These are phyloP conservation scores for Cyprinodon tularosa DNA, from an alignment of 2,113 vertebrate genomes.

Conservation along the genomic window DNA sequence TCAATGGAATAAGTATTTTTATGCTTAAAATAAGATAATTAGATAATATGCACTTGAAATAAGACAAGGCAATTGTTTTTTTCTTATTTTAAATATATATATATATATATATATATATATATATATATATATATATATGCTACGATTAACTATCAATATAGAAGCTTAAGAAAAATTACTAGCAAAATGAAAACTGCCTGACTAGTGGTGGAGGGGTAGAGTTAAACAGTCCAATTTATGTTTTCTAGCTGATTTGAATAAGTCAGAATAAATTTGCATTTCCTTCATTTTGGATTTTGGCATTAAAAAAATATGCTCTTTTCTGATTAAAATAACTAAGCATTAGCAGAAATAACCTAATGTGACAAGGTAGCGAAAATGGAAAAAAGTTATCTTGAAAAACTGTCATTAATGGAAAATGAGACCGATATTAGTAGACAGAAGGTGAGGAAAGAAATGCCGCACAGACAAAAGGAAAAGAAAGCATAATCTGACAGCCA, in stretches of 20 bases:
- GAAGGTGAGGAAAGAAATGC: conserved; percentile 3
- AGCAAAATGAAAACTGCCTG: too few relatives aligned
- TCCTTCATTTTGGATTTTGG: conserved; percentile 11
- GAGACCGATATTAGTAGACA: conserved; percentile 10
- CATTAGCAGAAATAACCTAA: conserved; percentile 8
- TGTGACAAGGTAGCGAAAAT: background rate
- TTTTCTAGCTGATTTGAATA: conserved; percentile 27
- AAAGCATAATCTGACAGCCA: conserved; percentile 22
- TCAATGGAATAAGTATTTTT: too few relatives aligned
- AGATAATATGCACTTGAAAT: too few relatives aligned
- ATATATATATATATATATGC: too few relatives aligned
- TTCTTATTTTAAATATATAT: too few relatives aligned
- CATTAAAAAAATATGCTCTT: conserved; percentile 18
- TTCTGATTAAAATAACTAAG: conserved; percentile 29
- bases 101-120: too few relatives aligned
- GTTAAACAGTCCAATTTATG: conserved; percentile 1
- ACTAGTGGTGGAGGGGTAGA: background rate
- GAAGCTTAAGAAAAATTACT: background rate
- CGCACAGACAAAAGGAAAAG: conserved; percentile 3
- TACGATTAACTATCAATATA: too few relatives aligned
- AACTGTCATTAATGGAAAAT: background rate
- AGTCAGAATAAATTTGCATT: conserved; percentile 22
- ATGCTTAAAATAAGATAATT: too few relatives aligned
- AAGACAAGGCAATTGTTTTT: too few relatives aligned
- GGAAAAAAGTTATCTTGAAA: background rate